Percentiles rank a stretch among this genome's conserved stretches.
Conservation (phyloP, 2,797 vertebrate genomes). For the Squalus acanthias region DNA sequence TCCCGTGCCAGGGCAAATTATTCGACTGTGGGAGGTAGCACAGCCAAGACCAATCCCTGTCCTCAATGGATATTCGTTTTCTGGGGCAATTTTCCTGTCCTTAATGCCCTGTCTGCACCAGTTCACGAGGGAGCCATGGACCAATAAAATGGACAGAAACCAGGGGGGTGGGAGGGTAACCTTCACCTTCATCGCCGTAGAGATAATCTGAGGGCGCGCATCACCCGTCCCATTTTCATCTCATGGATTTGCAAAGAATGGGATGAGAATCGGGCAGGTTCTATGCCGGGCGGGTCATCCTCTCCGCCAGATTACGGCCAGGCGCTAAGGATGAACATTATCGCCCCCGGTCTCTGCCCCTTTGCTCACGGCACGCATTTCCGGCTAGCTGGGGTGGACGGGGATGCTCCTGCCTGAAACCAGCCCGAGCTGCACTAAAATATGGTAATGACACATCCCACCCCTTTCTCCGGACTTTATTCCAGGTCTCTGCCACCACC, state of each 20-base stretch:
- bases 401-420: neutral
- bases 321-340: neutral
- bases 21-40: neutral
- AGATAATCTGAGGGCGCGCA: neutral
- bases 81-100: neutral
- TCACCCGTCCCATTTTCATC: neutral
- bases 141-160: neutral
- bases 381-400: neutral
- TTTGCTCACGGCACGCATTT: neutral
- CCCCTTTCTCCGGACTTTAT: neutral
- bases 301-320: neutral
- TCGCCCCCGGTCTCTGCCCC: neutral
- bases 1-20: neutral
- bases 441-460: neutral
- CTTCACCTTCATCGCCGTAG: neutral
- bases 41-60: neutral
- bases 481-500: neutral
- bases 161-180: neutral
- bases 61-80: neutral
- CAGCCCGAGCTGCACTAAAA: neutral
- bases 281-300: neutral
- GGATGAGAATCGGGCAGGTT: neutral
- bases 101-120: neutral
- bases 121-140: neutral
- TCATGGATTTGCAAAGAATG: neutral